A percentile compares a stretch with the other conserved stretches of the same genome.
These are phyloP conservation scores for Stomatorhinus walkeri DNA, from an alignment of 2,797 vertebrate species.

Conservation along the genomic window DNA sequence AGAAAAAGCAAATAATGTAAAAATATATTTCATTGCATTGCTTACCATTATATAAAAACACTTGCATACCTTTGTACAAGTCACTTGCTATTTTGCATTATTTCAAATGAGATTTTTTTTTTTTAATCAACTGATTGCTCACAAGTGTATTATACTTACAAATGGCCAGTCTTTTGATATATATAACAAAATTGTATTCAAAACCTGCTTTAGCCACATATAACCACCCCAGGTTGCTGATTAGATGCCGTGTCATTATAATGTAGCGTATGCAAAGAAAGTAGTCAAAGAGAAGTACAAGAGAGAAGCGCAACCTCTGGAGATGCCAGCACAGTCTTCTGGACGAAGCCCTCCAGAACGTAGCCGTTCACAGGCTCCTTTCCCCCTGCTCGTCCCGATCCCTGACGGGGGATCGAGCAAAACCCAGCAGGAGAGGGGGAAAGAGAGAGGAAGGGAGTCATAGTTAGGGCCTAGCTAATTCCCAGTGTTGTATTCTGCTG, in stretches of 20 bases:
- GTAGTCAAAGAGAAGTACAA: conserved; percentile 31
- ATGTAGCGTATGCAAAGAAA: background rate
- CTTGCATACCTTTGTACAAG: background rate
- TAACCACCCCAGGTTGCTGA: background rate
- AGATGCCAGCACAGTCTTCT: conserved; percentile 91
- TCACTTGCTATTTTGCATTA: background rate
- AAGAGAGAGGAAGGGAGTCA: conserved; percentile 37
- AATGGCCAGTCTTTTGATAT: background rate
- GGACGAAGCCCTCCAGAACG: conserved; percentile 84
- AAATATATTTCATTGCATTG: conserved; percentile 4
- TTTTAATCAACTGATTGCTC: background rate
- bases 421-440: conserved; percentile 28
- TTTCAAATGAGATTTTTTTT: conserved; percentile 9
- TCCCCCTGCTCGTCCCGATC: conserved; percentile 65
- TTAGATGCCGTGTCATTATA: background rate
- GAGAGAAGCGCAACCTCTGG: conserved; percentile 79
- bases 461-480: conserved; percentile 34
- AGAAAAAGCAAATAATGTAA: background rate
- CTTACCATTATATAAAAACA: background rate
- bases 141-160: background rate
- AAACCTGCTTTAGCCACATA: background rate
- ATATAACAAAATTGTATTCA: background rate
- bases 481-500: background rate
- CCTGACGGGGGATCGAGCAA: conserved; percentile 60
- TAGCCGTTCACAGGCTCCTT: conserved; percentile 76